Evolutionary conservation across 2,888 invertebrate species (phyloP).

Genomic region (Conchocele bisecta): DNA sequence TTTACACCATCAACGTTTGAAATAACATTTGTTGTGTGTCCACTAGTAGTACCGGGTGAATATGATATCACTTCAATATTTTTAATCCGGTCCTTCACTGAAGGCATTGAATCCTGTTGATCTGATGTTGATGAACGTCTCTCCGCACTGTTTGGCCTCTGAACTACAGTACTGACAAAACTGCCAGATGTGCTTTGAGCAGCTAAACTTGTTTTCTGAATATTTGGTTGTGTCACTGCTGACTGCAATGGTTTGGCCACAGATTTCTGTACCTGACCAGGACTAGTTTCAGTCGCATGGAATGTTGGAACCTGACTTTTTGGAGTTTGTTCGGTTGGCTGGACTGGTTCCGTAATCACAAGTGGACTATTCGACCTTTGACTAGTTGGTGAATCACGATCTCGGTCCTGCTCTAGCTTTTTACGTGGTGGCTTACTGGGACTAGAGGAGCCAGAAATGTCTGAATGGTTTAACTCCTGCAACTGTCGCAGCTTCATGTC

Average conservation of each 20-base stretch:
- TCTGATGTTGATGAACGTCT: slow-evolving; percentile 1
- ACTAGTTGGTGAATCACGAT: slow-evolving; percentile 37
- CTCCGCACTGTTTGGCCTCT: slow-evolving; percentile 22
- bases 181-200: slow-evolving; percentile 30
- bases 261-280: slow-evolving; percentile 45
- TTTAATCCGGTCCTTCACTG: slow-evolving; percentile 51
- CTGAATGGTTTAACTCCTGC: slow-evolving; percentile 26
- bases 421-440: slow-evolving; percentile 59
- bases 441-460: slow-evolving; percentile 33
- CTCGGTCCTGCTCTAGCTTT: slow-evolving; percentile 47
- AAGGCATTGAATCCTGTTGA: slow-evolving; percentile 30
- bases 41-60: slow-evolving; percentile 41
- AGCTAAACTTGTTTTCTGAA: slow-evolving; percentile 27
- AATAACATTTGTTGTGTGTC: too few species aligned
- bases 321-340: slow-evolving; percentile 25
- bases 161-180: slow-evolving; percentile 51
- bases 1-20: too few species aligned
- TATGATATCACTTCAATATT: slow-evolving; percentile 53
- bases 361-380: slow-evolving; percentile 45
- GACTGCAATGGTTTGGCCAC: slow-evolving; percentile 52
- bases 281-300: slow-evolving; percentile 44
- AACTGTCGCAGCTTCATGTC: slow-evolving; percentile 28
- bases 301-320: slow-evolving; percentile 46
- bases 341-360: slow-evolving; percentile 2
- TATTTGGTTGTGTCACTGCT: slow-evolving; percentile 23